Percentiles rank a stretch among this genome's conserved stretches.
phyloP scores from a whole-genome alignment of 2,888 invertebrate species.

The Tachina fera region DNA sequence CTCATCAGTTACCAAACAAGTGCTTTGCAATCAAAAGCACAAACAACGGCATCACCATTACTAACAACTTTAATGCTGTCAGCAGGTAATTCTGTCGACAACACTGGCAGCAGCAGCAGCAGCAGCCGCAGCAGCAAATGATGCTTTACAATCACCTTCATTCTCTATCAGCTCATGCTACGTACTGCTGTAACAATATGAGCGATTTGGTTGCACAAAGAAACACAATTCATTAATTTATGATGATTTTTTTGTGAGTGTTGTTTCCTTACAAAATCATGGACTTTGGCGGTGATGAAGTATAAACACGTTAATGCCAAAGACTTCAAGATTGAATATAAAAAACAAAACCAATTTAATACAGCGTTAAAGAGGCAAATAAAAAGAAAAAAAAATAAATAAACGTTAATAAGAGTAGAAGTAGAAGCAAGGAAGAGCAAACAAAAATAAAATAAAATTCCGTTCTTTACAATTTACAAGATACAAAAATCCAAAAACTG shows the following conservation, averaged over 20 bases:
- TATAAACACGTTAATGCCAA: slow-evolving; percentile 52
- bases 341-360: slow-evolving; percentile 11
- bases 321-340: neutral
- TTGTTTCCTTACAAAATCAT: slow-evolving; percentile 23
- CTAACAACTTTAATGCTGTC: neutral
- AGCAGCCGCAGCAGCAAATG: neutral
- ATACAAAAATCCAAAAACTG: slow-evolving; percentile 15
- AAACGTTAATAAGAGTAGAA: slow-evolving; percentile 23
- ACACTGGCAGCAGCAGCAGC: neutral
- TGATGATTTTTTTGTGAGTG: slow-evolving; percentile 47
- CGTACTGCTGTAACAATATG: slow-evolving; percentile 51
- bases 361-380: neutral
- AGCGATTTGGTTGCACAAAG: slow-evolving; percentile 43
- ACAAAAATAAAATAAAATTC: slow-evolving; percentile 3
- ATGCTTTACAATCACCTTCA: slow-evolving; percentile 8
- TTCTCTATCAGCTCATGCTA: slow-evolving; percentile 19
- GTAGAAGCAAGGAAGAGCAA: neutral
- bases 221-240: slow-evolving; percentile 66
- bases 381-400: neutral
- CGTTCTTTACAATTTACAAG: slow-evolving; percentile 51
- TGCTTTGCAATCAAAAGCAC: slow-evolving; percentile 23
- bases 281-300: slow-evolving; percentile 46
- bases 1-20: slow-evolving; percentile 10
- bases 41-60: neutral
- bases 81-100: slow-evolving; percentile 1